Conservation (phyloP, 2,113 vertebrate species). For the Sapajus apella region DNA sequence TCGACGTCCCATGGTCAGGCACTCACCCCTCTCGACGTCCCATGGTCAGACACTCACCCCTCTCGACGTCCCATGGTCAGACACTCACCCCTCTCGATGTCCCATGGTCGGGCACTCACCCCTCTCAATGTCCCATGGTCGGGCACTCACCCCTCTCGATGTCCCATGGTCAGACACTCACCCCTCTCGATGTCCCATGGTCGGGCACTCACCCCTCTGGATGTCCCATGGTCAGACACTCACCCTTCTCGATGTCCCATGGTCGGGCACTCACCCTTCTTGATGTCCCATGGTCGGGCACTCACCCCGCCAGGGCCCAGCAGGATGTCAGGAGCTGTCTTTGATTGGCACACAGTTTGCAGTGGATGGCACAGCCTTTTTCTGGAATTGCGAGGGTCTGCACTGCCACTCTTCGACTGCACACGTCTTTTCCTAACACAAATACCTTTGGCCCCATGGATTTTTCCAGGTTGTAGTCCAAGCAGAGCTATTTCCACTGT, state of each 20-base stretch:
- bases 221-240: no score
- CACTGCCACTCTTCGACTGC: background rate
- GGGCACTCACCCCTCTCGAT: no score
- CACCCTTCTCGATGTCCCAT: background rate
- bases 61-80: no score
- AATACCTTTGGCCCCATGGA: background rate
- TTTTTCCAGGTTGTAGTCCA: background rate
- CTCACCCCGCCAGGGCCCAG: background rate
- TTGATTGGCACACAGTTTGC: background rate
- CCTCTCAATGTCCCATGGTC: no score
- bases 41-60: no score
- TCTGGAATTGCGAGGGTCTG: background rate
- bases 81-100: no score
- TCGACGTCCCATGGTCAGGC: no score
- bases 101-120: no score
- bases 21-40: no score
- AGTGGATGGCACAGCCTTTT: background rate
- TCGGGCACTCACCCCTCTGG: no score
- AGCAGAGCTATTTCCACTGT: background rate
- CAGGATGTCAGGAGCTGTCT: background rate
- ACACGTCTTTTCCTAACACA: background rate
- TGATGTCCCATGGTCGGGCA: background rate
- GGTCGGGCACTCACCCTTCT: background rate
- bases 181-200: no score
- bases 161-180: no score